These are phyloP conservation scores for Bolborhynchus lineola DNA, from an alignment of 2,113 vertebrate genomes.

Conservation along the genomic window DNA sequence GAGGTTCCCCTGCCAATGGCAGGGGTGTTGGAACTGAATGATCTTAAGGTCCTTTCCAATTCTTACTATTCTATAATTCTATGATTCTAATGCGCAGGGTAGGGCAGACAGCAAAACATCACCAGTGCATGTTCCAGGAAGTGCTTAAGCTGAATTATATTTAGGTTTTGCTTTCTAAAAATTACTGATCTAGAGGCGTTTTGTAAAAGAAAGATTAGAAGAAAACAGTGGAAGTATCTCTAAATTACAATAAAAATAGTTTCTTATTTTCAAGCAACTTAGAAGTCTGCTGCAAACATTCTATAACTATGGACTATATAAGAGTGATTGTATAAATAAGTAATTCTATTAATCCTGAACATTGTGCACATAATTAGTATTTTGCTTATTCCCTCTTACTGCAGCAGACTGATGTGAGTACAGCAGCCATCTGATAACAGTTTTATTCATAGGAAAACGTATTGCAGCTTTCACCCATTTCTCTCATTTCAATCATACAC, in stretches of 20 bases:
- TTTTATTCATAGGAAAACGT: constrained; percentile 33
- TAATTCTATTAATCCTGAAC: not conserved
- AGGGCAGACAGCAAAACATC: fast-evolving
- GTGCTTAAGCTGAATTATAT: not conserved
- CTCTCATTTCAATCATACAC: constrained; percentile 17
- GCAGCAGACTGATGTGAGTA: not conserved
- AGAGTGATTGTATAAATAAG: not conserved
- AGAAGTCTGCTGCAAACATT: not conserved
- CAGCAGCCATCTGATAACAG: constrained; percentile 12
- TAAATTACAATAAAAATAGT: not conserved
- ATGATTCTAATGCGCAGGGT: too few species aligned
- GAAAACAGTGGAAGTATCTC: not conserved
- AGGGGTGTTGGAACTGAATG: too few species aligned
- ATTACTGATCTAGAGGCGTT: not conserved
- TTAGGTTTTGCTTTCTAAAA: not conserved
- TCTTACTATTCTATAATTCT: too few species aligned
- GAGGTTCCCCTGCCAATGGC: too few species aligned
- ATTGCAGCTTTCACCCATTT: not conserved
- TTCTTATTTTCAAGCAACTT: not conserved
- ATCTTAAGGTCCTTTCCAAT: too few species aligned
- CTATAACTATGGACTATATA: not conserved
- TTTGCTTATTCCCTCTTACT: not conserved
- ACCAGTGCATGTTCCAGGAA: not conserved
- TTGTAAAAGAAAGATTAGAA: not conserved
- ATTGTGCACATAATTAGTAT: not conserved